Percentiles rank a stretch among this genome's conserved stretches.
Conservation (phyloP, 2,113 vertebrate species). For the Phalacrocorax carbo region DNA sequence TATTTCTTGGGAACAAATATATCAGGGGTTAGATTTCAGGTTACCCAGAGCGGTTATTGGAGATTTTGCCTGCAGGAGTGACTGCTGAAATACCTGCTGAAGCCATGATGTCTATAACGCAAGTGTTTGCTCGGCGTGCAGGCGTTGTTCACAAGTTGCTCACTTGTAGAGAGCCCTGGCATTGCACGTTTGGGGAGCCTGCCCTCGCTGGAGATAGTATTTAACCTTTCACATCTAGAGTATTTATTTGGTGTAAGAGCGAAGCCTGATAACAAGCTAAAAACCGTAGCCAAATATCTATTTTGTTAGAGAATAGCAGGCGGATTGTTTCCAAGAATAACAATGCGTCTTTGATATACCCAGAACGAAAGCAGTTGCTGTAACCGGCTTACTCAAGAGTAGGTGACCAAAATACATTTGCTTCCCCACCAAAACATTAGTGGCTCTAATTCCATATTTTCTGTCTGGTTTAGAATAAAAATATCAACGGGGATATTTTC, state of each 20-base stretch:
- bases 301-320: constrained; percentile 58
- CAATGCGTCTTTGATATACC: constrained; percentile 56
- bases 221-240: constrained; percentile 46
- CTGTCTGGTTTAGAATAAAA: constrained; percentile 34
- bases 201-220: neutral
- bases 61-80: neutral
- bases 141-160: neutral
- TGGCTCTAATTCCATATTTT: neutral
- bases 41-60: neutral
- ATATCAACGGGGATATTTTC: neutral
- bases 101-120: neutral
- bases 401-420: constrained; percentile 36
- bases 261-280: constrained; percentile 57
- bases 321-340: constrained; percentile 67
- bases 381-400: constrained; percentile 47
- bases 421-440: constrained; percentile 22
- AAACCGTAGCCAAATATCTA: constrained; percentile 66
- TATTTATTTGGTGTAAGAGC: constrained; percentile 52
- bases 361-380: constrained; percentile 56
- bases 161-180: neutral
- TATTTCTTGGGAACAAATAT: neutral
- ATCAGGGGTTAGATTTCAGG: neutral
- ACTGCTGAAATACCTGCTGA: neutral
- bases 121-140: neutral
- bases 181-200: neutral